A percentile compares a stretch with the other conserved stretches of the same genome.
Conservation (phyloP, 2,888 invertebrate species). For the Papilio protenor region DNA sequence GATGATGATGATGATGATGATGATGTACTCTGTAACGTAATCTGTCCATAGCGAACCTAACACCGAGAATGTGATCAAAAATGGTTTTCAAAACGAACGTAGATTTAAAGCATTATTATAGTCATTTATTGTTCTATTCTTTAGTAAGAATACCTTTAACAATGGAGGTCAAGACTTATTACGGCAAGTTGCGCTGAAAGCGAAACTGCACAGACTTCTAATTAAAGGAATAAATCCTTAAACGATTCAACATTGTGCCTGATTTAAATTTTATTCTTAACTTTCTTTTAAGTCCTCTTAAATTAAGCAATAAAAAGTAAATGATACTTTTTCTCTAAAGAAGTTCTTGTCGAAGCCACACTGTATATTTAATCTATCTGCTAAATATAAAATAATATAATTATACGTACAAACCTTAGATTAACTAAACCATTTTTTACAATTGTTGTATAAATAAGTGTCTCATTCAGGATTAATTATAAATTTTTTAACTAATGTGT, state of each 20-base stretch:
- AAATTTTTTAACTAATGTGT: no score
- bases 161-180: neutral
- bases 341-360: neutral
- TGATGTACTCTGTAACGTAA: neutral
- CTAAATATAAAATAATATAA: neutral
- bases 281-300: neutral
- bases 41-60: no score
- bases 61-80: no score
- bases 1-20: neutral
- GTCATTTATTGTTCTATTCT: neutral
- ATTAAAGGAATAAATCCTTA: constrained; percentile 20
- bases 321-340: constrained; percentile 13
- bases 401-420: neutral
- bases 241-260: neutral
- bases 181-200: neutral
- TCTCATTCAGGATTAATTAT: no score
- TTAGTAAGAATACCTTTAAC: neutral
- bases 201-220: constrained; percentile 8
- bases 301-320: constrained; percentile 4
- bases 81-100: no score
- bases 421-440: no score
- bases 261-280: constrained; percentile 17
- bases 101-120: neutral
- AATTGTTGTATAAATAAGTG: neutral
- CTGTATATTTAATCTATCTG: neutral